Percentiles rank a stretch among this genome's conserved stretches.
Conservation (phyloP, 2,113 vertebrate genomes). For the Cyprinodon brontotheroides region DNA sequence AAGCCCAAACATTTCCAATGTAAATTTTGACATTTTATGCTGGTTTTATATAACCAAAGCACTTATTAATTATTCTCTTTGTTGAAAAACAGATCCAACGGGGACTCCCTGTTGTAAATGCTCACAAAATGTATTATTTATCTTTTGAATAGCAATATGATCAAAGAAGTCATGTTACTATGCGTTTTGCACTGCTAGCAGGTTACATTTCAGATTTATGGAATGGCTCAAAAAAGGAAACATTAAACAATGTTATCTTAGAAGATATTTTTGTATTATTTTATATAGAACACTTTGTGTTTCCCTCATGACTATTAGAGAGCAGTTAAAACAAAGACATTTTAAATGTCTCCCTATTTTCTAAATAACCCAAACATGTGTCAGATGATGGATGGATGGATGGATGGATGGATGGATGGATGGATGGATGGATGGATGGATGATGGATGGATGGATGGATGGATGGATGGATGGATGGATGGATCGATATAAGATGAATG, state of each 20-base stretch:
- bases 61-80: neutral
- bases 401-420: no score
- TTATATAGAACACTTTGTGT: no score
- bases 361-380: no score
- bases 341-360: no score
- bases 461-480: no score
- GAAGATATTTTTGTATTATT: neutral
- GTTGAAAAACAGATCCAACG: neutral
- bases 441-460: no score
- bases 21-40: neutral
- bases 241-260: neutral
- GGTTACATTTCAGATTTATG: neutral
- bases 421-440: no score
- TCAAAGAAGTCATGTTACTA: neutral
- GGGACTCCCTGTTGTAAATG: neutral
- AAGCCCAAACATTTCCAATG: conserved; percentile 4
- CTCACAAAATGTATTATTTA: neutral
- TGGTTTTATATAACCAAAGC: neutral
- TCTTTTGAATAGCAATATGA: neutral
- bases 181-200: neutral
- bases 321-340: no score
- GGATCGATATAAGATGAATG: no score
- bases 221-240: neutral
- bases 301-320: no score
- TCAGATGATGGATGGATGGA: no score